Evolutionary conservation across 2,888 invertebrate species (phyloP), one percentile per base, ranked within the genome.

Genomic region (Leptopterna dolabrata): DNA sequence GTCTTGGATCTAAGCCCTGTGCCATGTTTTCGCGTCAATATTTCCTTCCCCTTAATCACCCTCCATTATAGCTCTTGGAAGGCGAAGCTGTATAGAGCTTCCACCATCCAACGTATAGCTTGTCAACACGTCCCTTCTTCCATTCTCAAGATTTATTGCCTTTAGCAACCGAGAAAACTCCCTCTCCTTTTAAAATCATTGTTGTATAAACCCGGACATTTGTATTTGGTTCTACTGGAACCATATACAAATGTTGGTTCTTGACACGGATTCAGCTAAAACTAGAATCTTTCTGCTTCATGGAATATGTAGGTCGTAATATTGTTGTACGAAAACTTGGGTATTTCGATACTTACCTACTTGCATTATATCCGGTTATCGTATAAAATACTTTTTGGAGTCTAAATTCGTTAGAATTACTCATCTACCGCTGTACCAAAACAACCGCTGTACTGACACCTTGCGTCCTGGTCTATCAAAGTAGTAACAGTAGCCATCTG

Each of bases 1-100:
- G 2, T 11, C 63, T 7, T 27, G 63, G 63, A n/a, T 24, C 63
- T 63, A 19, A n/a, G 6, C 51, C 6, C 51, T n/a, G n/a, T n/a
- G 3, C 63, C 63, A n/a, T 63, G 63, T 24, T 63, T 24, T 63
- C 24, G 63, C 63, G 63, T 63, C 63, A 24, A 63, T 63, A 63
- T 63, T 63, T 63, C 63, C 63, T 63, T 9, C 24, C 63, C 63
- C 63, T 63, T 63, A 63, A 63, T 63, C 63, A 63, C 63, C 63
- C 2, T 11, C 63, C 63, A 24, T 63, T 19, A 63, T 63, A 63
- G 63, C 13, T 19, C 63, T 63, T 63, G 63, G 63, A 63, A 24
- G 63, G 63, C 63, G 63, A 24, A 63, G 63, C 63, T 63, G 24
- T 9, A 63, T 2, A 19, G 36, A 63, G 63, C 63, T 63, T 24